Evolutionary conservation across 1,140 invertebrate species (phyloP).

Genomic region (Andrena cerasifolii): DNA sequence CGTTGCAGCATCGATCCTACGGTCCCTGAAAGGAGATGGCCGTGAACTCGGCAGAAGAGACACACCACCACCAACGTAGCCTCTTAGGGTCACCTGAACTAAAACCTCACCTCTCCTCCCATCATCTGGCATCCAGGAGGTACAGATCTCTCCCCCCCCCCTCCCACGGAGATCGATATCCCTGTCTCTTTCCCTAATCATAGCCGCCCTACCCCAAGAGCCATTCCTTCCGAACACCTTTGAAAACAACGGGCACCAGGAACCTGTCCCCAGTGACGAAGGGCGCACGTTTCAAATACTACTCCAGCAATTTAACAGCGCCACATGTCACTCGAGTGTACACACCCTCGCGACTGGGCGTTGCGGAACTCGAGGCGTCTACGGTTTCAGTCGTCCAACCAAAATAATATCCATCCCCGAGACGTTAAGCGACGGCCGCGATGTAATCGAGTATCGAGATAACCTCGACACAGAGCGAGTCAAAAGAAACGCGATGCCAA

Average conservation of each 20-base stretch:
- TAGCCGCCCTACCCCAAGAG: no score
- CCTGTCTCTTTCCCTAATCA: background rate
- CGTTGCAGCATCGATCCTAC: conserved; percentile 60
- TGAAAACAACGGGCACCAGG: no score
- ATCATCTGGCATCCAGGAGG: background rate
- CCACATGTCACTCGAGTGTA: background rate
- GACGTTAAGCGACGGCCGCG: background rate
- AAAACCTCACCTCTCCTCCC: background rate
- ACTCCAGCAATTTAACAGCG: background rate
- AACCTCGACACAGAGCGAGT: conserved; percentile 53
- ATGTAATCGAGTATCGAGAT: conserved; percentile 49
- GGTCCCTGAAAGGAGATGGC: conserved; percentile 52
- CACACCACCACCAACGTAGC: conserved; percentile 28
- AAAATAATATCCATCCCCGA: background rate
- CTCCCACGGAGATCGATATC: background rate
- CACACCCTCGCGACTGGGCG: no score
- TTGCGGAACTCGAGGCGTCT: background rate
- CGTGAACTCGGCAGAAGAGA: conserved; percentile 60
- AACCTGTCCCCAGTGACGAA: conserved; percentile 9
- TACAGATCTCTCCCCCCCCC: background rate
- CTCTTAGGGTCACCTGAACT: conserved; percentile 38
- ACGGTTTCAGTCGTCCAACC: background rate
- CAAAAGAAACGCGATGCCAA: conserved; percentile 54
- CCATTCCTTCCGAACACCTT: background rate
- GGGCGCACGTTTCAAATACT: conserved; percentile 1